These are phyloP conservation scores for Dryococelus australis DNA, from an alignment of 2,888 invertebrate genomes.

Conservation along the genomic window DNA sequence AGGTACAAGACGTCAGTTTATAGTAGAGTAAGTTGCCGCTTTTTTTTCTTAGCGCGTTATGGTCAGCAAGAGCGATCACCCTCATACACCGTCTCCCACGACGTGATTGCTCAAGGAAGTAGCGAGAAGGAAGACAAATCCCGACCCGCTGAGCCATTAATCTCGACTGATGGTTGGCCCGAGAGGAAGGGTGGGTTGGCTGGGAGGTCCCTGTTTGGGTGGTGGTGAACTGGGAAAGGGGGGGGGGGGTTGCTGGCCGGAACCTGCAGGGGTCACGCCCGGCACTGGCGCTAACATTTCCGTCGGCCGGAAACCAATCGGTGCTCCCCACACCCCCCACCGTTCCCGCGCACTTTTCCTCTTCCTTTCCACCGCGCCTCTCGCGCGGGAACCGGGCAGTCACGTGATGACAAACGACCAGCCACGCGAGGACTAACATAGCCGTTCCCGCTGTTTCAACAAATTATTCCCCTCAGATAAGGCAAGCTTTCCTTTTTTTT, in stretches of 20 bases:
- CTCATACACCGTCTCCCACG: neutral
- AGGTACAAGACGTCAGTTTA: too few species aligned
- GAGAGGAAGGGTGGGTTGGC: neutral
- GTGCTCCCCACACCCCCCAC: neutral
- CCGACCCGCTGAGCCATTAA: neutral
- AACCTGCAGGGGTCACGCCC: constrained; percentile 25
- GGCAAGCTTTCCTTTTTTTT: constrained; percentile 5
- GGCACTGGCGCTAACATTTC: constrained; percentile 27
- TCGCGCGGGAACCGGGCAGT: neutral
- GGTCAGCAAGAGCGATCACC: neutral
- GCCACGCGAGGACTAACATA: neutral
- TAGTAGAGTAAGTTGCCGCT: too few species aligned
- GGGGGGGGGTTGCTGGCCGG: neutral
- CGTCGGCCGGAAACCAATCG: constrained; percentile 29
- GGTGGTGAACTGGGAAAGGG: too few species aligned
- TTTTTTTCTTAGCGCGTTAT: too few species aligned
- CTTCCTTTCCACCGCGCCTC: neutral
- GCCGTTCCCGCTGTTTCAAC: neutral
- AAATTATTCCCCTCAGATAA: neutral
- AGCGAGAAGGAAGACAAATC: neutral
- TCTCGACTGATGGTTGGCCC: neutral
- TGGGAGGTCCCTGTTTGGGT: neutral
- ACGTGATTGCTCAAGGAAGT: neutral
- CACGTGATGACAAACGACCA: neutral
- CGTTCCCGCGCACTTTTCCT: neutral